Evolutionary conservation across 2,113 vertebrate species (phyloP).

Genomic region (Nanorana parkeri): DNA sequence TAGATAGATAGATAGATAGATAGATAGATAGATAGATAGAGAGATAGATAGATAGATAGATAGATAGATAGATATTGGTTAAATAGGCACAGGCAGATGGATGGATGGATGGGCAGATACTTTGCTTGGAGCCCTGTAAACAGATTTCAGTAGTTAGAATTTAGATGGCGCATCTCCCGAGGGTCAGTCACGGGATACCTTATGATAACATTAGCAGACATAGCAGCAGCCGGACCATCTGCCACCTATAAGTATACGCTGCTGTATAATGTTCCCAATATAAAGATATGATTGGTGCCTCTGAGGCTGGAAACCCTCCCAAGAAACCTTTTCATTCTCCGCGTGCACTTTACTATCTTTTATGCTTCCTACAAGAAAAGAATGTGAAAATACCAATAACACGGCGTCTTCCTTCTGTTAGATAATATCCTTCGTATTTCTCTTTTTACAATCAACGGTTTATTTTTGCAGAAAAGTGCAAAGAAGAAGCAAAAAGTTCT

Average conservation of each 20-base stretch:
- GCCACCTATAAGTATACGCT: neutral
- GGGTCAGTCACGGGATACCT: neutral
- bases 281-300: neutral
- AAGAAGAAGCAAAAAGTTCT: too few species aligned
- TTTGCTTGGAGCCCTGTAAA: neutral
- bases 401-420: neutral
- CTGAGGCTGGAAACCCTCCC: neutral
- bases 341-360: neutral
- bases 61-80: too few species aligned
- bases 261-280: neutral
- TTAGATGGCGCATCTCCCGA: neutral
- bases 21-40: too few species aligned
- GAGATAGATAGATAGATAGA: too few species aligned
- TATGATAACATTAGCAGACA: conserved; percentile 13
- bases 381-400: neutral
- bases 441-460: too few species aligned
- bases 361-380: neutral
- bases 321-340: neutral
- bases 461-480: too few species aligned
- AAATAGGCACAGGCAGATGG: too few species aligned
- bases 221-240: neutral
- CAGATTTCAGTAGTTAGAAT: neutral
- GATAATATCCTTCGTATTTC: neutral
- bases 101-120: too few species aligned
- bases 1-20: too few species aligned